Base-by-base conservation (phyloP, 2,113 vertebrate species). In the Oncorhynchus kisutch region DNA sequence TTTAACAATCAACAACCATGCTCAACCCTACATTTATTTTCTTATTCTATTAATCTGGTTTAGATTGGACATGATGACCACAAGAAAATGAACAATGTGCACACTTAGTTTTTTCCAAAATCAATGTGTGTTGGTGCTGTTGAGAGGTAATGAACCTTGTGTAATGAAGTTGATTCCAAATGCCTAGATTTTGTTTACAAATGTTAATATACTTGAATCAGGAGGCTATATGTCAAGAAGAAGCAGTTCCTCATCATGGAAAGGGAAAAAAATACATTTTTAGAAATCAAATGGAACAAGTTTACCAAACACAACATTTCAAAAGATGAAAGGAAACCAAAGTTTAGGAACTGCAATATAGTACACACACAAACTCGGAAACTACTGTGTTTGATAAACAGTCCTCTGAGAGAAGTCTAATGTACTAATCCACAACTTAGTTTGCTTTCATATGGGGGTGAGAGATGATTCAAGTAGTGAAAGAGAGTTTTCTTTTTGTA, bases 121-220 rank as follows among this genome's bases (percentile, higher is more conserved):
- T 70, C 34, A 48, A 70, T 39, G 24, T 65, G 51, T 64, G n/a
- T 71, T 72, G 34, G 67, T 70, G 54, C 45, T 57, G 48, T 60
- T 69, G 54, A 60, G 39, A 13, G 39, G 18, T 70, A 24, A 70
- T 48, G 39, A 48, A 48, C 27, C 11, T 22, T 49, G 39, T 49
- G 20, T 70, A 49, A 48, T 24, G 68, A 70, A 70, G 68, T 70
- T 24, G n/a, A 70, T 22, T 14, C n/a, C 20, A 34, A 34, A 39
- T 68, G 66, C 74, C 67, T 68, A 31, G 20, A 62, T 57, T 34
- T 48, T 54, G 45, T 74, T 72, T 79, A 74, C 74, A 79, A 72
- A 66, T 13, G 27, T 60, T 49, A 34, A 70, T 49, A 69, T 76
- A 76, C 74, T 76, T 76, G 74, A 76, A 76, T 48, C 9, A 76